Percentiles rank a stretch among this genome's conserved stretches.
Evolutionary conservation across 1,140 invertebrate species (phyloP).

Genomic region (Halesus radiatus): DNA sequence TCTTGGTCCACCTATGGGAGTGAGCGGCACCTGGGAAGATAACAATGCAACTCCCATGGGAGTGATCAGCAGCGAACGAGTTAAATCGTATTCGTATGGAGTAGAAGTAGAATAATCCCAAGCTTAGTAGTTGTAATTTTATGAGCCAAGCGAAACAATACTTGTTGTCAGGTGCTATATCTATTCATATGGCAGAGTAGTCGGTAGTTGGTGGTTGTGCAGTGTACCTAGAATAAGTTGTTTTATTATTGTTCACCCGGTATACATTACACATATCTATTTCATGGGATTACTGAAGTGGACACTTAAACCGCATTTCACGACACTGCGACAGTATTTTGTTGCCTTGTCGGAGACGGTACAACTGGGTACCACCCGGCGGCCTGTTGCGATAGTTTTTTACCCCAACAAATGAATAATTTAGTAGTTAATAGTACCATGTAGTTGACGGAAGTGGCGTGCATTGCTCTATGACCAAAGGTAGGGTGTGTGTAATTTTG

Average conservation of each 20-base stretch:
- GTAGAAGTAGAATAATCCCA: neutral
- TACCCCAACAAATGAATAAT: too few species aligned
- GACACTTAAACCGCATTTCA: conserved; percentile 28
- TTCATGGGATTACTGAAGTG: conserved; percentile 27
- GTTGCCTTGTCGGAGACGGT: neutral
- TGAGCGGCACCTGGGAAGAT: too few species aligned
- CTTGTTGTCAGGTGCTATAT: neutral
- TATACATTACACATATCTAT: conserved; percentile 20
- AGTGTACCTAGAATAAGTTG: neutral
- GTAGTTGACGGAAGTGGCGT: too few species aligned
- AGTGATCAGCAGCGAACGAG: too few species aligned
- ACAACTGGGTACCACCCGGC: neutral
- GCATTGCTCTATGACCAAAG: too few species aligned
- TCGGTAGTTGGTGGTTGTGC: too few species aligned
- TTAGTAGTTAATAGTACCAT: too few species aligned
- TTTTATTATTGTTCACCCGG: neutral
- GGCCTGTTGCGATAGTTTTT: too few species aligned
- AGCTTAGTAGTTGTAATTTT: too few species aligned
- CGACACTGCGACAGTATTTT: neutral
- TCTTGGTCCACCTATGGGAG: too few species aligned
- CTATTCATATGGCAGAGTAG: neutral
- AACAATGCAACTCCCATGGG: too few species aligned
- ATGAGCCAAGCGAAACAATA: neutral
- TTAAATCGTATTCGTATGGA: neutral
- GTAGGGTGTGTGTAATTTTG: too few species aligned